A percentile compares a stretch with the other conserved stretches of the same genome.
Evolutionary conservation across 1,140 invertebrate genomes (phyloP).

Genomic region (Ceratitis capitata): DNA sequence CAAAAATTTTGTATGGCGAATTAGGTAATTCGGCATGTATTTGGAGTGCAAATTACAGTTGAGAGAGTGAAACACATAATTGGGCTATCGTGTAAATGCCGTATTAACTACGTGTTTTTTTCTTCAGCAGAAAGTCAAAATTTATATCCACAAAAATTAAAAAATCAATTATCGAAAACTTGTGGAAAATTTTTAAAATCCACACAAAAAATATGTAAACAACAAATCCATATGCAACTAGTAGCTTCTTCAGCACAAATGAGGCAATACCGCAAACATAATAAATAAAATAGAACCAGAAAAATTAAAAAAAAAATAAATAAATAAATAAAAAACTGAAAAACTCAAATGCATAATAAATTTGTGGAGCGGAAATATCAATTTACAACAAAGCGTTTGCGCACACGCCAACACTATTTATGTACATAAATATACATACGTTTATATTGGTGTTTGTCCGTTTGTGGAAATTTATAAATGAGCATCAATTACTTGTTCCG

Average conservation of each 20-base stretch:
- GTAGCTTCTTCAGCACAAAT: background rate
- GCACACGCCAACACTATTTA: background rate
- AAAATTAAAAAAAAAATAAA: background rate
- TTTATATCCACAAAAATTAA: no score
- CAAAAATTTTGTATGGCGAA: no score
- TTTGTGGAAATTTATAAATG: background rate
- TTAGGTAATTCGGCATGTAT: no score
- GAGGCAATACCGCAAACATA: background rate
- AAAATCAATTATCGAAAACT: no score
- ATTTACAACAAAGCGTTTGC: constrained; percentile 26
- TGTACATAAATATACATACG: background rate
- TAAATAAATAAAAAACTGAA: background rate
- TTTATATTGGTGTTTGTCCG: background rate
- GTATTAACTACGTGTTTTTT: no score
- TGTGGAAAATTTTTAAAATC: no score
- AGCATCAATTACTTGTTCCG: constrained; percentile 12
- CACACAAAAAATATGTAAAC: no score
- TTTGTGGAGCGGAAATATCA: constrained; percentile 31
- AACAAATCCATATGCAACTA: background rate
- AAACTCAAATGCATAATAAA: background rate
- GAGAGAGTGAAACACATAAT: no score
- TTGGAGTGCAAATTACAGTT: no score
- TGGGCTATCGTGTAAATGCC: no score
- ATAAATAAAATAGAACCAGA: background rate
- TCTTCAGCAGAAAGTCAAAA: no score